phyloP scores from a whole-genome alignment of 2,113 vertebrate genomes.

The Butorides virescens region DNA sequence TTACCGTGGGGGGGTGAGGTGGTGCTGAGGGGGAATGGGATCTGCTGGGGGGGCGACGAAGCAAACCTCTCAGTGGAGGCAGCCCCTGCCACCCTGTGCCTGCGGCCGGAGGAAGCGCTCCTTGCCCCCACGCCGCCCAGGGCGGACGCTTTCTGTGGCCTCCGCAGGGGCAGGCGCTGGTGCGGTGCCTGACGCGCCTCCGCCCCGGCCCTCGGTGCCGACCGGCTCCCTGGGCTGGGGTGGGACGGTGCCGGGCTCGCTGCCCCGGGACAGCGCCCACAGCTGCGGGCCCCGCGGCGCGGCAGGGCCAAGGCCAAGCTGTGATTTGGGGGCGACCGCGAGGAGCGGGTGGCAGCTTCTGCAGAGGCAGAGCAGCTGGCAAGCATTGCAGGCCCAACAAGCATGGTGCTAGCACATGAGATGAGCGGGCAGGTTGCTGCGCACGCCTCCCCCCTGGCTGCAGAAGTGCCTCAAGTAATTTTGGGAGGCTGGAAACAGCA shows the following conservation, averaged over 20 bases:
- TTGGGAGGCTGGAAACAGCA: neutral
- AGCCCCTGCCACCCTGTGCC: neutral
- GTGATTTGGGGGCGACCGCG: neutral
- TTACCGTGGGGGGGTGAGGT: fast-evolving
- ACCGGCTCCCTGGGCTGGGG: neutral
- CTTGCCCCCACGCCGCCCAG: neutral
- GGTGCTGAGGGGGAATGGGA: neutral
- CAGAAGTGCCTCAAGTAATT: neutral
- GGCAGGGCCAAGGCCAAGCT: neutral
- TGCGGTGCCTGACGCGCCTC: neutral
- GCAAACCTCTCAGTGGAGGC: neutral
- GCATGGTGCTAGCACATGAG: neutral
- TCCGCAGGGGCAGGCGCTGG: neutral
- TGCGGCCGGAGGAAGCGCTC: fast-evolving
- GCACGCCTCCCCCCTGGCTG: neutral
- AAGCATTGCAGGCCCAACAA: neutral
- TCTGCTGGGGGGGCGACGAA: neutral
- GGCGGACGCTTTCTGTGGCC: neutral
- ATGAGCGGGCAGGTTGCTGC: neutral
- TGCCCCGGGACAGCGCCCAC: neutral
- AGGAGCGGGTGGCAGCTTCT: neutral
- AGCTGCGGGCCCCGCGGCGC: neutral
- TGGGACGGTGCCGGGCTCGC: fast-evolving
- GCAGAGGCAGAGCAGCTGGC: conserved; percentile 1
- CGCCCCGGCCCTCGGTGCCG: neutral